Percentiles rank a stretch among this genome's conserved stretches.
Conservation (phyloP, 2,797 vertebrate genomes). For the Jordanella pulchra region DNA sequence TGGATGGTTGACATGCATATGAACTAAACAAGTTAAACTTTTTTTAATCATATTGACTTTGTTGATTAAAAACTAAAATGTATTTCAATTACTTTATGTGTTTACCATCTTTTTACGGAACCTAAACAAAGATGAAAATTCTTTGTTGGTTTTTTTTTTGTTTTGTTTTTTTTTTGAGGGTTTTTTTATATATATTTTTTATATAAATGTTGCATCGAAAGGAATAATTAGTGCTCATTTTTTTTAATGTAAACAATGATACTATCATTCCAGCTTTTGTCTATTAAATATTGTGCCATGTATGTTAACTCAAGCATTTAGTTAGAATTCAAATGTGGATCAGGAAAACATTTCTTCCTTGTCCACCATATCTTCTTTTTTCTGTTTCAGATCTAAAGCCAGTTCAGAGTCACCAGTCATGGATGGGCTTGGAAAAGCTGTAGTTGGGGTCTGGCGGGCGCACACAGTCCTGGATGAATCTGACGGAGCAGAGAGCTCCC, state of each 20-base stretch:
- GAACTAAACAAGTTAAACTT: not conserved
- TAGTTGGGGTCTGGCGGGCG: conserved; percentile 79
- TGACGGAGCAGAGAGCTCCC: conserved; percentile 77
- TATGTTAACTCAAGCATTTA: not conserved
- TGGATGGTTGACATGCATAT: not conserved
- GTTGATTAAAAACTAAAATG: not conserved
- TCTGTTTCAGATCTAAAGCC: not conserved
- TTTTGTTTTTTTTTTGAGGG: too few relatives aligned
- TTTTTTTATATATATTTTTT: too few relatives aligned
- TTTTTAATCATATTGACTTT: not conserved
- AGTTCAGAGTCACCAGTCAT: conserved; percentile 73
- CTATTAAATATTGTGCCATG: not conserved
- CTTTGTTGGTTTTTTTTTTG: not conserved
- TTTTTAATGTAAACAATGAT: not conserved
- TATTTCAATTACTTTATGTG: not conserved
- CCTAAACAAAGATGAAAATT: not conserved
- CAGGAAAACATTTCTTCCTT: not conserved
- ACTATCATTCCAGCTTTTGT: not conserved
- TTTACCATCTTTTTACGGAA: too few relatives aligned
- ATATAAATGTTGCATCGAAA: not conserved
- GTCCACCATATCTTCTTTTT: not conserved
- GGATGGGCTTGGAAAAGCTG: conserved; percentile 72
- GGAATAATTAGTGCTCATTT: not conserved
- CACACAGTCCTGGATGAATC: conserved; percentile 83
- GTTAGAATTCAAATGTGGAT: not conserved